Evolutionary conservation across 1,140 invertebrate genomes (phyloP).

Genomic region (Drosophila malerkotliana): DNA sequence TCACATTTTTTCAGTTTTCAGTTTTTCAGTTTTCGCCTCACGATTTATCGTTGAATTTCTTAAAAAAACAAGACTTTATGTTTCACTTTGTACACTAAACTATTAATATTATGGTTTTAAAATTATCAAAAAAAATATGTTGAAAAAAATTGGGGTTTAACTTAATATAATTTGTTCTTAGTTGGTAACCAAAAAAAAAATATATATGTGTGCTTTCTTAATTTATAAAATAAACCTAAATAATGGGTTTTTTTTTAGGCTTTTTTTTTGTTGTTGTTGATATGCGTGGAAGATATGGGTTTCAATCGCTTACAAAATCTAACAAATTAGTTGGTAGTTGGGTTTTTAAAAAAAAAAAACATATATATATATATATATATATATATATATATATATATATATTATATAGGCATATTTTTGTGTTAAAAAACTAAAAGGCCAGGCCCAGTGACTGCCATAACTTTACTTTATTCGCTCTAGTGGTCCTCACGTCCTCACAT

Average conservation of each 20-base stretch:
- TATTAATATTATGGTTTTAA: conserved; percentile 30
- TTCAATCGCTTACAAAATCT: conserved; percentile 13
- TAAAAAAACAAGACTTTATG: conserved; percentile 42
- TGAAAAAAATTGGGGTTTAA: conserved; percentile 19
- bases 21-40: background rate
- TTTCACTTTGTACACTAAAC: conserved; percentile 40
- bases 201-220: background rate
- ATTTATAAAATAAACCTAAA: conserved; percentile 12
- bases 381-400: background rate
- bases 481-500: too few species aligned
- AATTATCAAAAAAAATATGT: conserved; percentile 16
- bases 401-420: background rate
- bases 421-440: conserved; percentile 47
- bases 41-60: conserved; percentile 45
- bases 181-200: conserved; percentile 45
- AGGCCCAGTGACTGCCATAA: conserved; percentile 60
- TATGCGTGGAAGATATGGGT: conserved; percentile 61
- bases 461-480: too few species aligned
- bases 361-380: background rate
- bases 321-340: conserved; percentile 13
- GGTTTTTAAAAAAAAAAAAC: background rate
- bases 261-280: conserved; percentile 25
- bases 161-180: conserved; percentile 67
- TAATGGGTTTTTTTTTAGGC: conserved; percentile 7
- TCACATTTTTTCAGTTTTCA: conserved; percentile 24